Evolutionary conservation across 35 echinoderm and acorn worm genomes (phyloP).

Genomic region (Heliocidaris tuberculata): DNA sequence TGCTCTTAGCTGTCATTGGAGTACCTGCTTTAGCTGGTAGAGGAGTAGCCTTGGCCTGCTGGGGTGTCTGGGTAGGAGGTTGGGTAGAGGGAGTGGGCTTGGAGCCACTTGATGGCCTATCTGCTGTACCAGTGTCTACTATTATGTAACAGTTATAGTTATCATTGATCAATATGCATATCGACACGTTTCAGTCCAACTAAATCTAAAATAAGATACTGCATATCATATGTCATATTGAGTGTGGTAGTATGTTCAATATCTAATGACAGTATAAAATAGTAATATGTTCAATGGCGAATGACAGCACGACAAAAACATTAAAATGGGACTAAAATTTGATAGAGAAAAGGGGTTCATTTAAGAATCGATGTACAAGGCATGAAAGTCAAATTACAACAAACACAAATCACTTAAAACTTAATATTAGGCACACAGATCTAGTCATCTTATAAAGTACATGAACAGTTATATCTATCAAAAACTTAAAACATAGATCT

Average conservation of each 20-base stretch:
- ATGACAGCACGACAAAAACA: not conserved
- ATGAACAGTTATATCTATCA: too few species aligned
- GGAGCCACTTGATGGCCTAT: constrained; percentile 1
- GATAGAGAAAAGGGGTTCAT: too few species aligned
- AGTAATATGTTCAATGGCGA: not conserved
- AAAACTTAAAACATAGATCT: too few species aligned
- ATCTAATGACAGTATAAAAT: not conserved
- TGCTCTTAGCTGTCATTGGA: constrained; percentile 25
- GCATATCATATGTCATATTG: not conserved
- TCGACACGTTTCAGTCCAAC: not conserved
- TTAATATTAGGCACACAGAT: too few species aligned
- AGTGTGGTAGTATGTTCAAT: not conserved
- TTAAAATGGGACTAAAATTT: not conserved
- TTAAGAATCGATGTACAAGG: too few species aligned
- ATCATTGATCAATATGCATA: not conserved
- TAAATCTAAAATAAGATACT: not conserved
- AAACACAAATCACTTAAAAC: too few species aligned
- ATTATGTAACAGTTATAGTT: not conserved
- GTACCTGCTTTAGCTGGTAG: not conserved
- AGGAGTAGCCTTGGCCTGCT: constrained; percentile 31
- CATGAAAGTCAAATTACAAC: too few species aligned
- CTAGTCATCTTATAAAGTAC: too few species aligned
- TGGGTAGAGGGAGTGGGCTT: constrained; percentile 20
- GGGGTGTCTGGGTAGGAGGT: constrained; percentile 27
- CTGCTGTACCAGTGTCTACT: constrained; percentile 20